phyloP scores from a whole-genome alignment of 2,888 invertebrate genomes.

The Dasysyrphus tricinctus region DNA sequence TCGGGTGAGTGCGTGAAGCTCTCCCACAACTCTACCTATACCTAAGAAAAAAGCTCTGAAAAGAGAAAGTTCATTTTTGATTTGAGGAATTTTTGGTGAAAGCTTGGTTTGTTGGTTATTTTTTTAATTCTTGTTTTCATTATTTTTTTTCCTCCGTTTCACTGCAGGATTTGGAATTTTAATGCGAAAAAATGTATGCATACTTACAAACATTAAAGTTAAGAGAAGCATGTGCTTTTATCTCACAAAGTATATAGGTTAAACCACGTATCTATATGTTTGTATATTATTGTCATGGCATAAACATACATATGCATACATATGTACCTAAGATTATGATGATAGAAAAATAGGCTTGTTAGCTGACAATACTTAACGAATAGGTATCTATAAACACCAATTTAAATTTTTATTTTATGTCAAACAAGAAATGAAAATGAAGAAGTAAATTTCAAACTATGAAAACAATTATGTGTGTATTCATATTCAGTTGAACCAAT shows the following conservation, averaged over 20 bases:
- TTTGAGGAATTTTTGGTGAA: slow-evolving; percentile 53
- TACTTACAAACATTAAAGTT: slow-evolving; percentile 34
- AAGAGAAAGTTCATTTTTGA: slow-evolving; percentile 70
- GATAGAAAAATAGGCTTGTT: slow-evolving; percentile 11
- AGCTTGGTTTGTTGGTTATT: slow-evolving; percentile 46
- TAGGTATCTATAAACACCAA: not conserved
- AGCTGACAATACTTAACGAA: not conserved
- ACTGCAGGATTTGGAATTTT: slow-evolving; percentile 70
- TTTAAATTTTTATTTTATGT: too few relatives aligned
- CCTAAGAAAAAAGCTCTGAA: slow-evolving; percentile 47
- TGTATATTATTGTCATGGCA: slow-evolving; percentile 16
- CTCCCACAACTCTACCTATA: slow-evolving; percentile 35
- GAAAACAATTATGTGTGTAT: too few relatives aligned
- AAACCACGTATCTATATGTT: slow-evolving; percentile 31
- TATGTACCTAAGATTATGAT: slow-evolving; percentile 7
- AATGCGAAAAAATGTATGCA: slow-evolving; percentile 27
- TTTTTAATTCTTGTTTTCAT: slow-evolving; percentile 11
- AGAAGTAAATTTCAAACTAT: too few relatives aligned
- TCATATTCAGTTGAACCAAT: too few relatives aligned
- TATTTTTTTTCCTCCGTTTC: slow-evolving; percentile 11
- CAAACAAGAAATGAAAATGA: too few relatives aligned
- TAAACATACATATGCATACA: not conserved
- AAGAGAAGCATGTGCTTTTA: slow-evolving; percentile 59
- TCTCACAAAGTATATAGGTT: slow-evolving; percentile 51
- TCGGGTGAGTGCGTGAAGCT: slow-evolving; percentile 55